Evolutionary conservation across 2,113 vertebrate species (phyloP), one percentile per base, ranked within the genome.

Genomic region (Candoia aspera): DNA sequence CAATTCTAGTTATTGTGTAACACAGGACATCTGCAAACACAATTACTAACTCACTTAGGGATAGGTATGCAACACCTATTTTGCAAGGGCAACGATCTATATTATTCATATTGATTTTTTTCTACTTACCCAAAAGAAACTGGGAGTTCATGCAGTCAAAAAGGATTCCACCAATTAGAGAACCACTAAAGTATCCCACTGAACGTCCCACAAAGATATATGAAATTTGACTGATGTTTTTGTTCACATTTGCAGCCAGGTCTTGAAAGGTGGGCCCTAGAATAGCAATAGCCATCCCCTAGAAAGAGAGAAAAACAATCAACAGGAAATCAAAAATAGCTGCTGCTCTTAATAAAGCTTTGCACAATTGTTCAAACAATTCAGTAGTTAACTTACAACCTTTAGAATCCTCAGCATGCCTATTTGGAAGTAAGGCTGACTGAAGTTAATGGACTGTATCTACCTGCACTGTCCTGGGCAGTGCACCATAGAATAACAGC

Each of bases 251-350:
- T 88, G 93, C 84, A 46, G 99, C 99, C 96, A 99, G 94, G 93
- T 98, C 98, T 92, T 97, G 98, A 90, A 99, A 98, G 0, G 99
- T 99, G 11, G 99, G 99, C 46, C 99, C 99, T 2, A 99, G 91
- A 12, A 99, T 97, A 0, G 99, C 98, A 94, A 99, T 97, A 85
- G 98, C 97, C 98, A 99, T 98, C 15, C 99, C 99, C 99, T 99
- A 92, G 24, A 96, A 96, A 93, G 24, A 96, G 96, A 92, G 4
- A 15, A 92, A 87, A 73, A 54, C 46, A 68, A 55, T 53, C 58
- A 79, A 15, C 23, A 10, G 15, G 9, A 64, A 85, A 85, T 85
- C 58, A 88, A 46, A 54, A 42, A 26, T 87, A 91, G n/a, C 29
- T 60, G 24, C 49, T 73, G 24, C 49, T 73, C 24, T 87, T 91